Conservation (phyloP, 2,113 vertebrate species). For the Pimephales promelas region DNA sequence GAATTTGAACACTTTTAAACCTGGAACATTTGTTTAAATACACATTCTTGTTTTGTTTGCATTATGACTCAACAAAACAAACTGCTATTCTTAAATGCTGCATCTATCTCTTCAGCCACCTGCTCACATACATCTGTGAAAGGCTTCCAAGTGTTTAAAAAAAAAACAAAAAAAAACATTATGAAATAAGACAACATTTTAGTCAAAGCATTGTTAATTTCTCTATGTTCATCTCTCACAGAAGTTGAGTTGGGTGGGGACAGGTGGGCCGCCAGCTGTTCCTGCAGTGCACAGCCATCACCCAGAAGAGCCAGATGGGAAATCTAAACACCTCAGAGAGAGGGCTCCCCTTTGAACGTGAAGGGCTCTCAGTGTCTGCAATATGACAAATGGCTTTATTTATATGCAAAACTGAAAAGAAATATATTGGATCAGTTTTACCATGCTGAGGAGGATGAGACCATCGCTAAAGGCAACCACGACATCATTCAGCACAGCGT, state of each 20-base stretch:
- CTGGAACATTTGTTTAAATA: not conserved
- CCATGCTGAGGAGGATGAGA: not conserved
- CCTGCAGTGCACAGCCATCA: conserved; percentile 47
- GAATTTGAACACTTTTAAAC: not conserved
- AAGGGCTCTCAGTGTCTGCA: conserved; percentile 9
- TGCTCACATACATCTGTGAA: not conserved
- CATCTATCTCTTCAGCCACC: not conserved
- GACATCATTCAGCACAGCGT: not conserved
- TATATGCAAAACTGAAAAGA: conserved; percentile 32
- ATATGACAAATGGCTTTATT: conserved; percentile 49
- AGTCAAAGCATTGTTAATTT: conserved; percentile 16
- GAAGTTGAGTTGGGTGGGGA: conserved; percentile 20
- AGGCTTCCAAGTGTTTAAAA: not conserved
- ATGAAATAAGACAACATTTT: conserved; percentile 17
- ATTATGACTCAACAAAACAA: not conserved
- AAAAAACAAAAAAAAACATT: too few species aligned
- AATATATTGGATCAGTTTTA: conserved; percentile 24
- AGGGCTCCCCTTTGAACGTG: conserved; percentile 32
- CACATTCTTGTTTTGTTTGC: not conserved
- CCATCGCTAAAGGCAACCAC: not conserved
- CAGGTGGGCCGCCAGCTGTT: conserved; percentile 58
- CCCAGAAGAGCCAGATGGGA: conserved; percentile 48
- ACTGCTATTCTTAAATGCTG: not conserved
- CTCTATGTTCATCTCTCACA: not conserved
- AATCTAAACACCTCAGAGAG: conserved; percentile 33